Conservation (phyloP, 2,888 invertebrate species). For the Axea sp. region DNA sequence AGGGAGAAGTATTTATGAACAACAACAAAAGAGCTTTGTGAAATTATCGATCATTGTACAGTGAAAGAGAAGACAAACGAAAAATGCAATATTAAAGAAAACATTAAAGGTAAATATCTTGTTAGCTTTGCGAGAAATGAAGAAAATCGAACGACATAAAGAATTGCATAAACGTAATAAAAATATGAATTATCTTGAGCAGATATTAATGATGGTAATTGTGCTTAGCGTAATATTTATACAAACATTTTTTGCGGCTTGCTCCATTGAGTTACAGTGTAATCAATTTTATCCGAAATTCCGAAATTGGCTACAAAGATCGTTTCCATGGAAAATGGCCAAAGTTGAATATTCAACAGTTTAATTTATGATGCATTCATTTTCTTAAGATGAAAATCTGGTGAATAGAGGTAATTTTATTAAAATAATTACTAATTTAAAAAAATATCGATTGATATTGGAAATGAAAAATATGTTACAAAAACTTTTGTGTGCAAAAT, state of each 20-base stretch:
- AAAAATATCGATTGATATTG: too few species aligned
- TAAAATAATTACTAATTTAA: too few species aligned
- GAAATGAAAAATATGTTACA: too few species aligned
- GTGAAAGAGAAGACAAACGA: neutral
- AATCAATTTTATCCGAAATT: slow-evolving; percentile 32
- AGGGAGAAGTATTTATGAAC: slow-evolving; percentile 24
- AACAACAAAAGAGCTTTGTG: slow-evolving; percentile 19
- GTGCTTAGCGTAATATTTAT: slow-evolving; percentile 25
- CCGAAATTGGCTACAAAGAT: slow-evolving; percentile 28
- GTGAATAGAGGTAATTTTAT: too few species aligned
- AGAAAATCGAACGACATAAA: neutral
- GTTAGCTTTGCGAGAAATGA: neutral
- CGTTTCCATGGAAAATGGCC: slow-evolving; percentile 16
- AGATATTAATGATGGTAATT: slow-evolving; percentile 48
- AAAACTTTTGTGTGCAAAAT: too few species aligned
- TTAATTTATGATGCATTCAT: slow-evolving; percentile 20
- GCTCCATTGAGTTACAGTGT: slow-evolving; percentile 1
- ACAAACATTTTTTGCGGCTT: slow-evolving; percentile 34
- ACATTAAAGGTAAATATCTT: too few species aligned
- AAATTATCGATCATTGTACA: neutral
- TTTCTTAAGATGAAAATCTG: slow-evolving; percentile 11
- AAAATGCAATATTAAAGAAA: slow-evolving; percentile 1
- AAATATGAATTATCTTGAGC: slow-evolving; percentile 19
- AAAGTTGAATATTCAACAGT: slow-evolving; percentile 46
- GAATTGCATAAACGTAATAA: slow-evolving; percentile 10